phyloP scores from a whole-genome alignment of 2,797 vertebrate genomes.

The Graptemys geographica region DNA sequence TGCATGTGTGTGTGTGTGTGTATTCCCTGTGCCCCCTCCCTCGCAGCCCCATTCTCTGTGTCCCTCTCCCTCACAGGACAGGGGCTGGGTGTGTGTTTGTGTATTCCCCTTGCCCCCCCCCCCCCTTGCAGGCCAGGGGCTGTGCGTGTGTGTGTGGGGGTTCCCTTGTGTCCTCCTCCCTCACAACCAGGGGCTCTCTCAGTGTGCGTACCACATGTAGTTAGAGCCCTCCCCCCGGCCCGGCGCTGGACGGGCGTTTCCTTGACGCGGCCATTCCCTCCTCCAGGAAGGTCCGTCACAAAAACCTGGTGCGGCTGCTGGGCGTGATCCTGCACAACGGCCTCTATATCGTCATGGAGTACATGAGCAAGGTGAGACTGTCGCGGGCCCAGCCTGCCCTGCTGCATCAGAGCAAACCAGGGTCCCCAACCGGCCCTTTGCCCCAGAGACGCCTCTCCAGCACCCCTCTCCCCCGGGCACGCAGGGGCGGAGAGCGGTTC shows the following conservation, averaged over 20 bases:
- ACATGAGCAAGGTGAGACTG: slow-evolving; percentile 90
- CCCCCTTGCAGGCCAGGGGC: neutral
- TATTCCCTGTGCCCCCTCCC: neutral
- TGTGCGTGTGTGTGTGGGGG: neutral
- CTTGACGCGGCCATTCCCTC: fast-evolving
- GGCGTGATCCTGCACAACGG: slow-evolving; percentile 93
- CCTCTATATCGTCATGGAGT: slow-evolving; percentile 93
- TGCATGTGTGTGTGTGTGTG: too few species aligned
- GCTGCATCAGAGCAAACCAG: neutral
- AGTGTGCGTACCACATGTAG: neutral
- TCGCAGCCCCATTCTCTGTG: neutral
- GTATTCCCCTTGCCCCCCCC: neutral
- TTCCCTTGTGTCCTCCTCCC: neutral
- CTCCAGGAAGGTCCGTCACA: slow-evolving; percentile 91
- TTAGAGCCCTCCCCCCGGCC: too few species aligned
- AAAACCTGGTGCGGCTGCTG: slow-evolving; percentile 89
- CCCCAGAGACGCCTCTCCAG: neutral
- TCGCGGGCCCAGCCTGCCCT: fast-evolving
- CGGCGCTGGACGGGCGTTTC: neutral
- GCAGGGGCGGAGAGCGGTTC: fast-evolving
- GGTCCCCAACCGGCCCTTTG: neutral
- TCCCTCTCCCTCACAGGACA: too few species aligned
- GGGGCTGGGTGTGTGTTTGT: neutral
- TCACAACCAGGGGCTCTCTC: neutral
- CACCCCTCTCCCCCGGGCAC: neutral